phyloP scores from a whole-genome alignment of 1,140 invertebrate species.

The Alviniconcha marisindica region DNA sequence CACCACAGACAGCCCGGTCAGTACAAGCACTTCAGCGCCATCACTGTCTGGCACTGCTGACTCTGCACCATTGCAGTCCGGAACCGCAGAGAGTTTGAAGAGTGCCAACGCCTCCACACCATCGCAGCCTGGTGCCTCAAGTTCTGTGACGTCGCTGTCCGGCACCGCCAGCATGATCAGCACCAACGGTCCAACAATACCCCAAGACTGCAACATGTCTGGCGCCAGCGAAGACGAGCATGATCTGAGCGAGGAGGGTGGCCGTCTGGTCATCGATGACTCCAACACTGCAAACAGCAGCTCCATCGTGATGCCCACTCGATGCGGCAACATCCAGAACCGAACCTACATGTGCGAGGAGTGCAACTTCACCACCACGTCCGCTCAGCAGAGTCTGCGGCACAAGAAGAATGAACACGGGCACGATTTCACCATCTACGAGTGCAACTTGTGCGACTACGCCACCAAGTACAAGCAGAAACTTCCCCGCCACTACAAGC shows the following conservation, averaged over 20 bases:
- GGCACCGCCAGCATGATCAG: not conserved
- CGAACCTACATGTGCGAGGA: conserved; percentile 64
- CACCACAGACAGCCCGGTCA: not conserved
- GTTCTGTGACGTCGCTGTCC: conserved; percentile 11
- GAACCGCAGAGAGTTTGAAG: not conserved
- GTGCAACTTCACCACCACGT: conserved; percentile 62
- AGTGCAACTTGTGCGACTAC: conserved; percentile 71
- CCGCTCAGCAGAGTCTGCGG: conserved; percentile 63
- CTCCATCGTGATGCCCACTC: conserved; percentile 42
- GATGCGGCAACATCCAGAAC: conserved; percentile 67
- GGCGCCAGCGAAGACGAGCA: conserved; percentile 40
- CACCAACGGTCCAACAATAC: conserved; percentile 36
- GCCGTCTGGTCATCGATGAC: conserved; percentile 52
- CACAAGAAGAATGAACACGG: conserved; percentile 64
- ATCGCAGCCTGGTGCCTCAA: not conserved
- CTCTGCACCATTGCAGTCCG: not conserved
- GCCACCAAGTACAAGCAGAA: conserved; percentile 71
- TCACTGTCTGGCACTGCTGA: not conserved
- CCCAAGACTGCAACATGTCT: not conserved
- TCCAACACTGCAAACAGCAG: not conserved
- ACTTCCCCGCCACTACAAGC: conserved; percentile 65
- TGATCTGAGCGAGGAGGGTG: conserved; percentile 43
- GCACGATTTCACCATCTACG: conserved; percentile 62
- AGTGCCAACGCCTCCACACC: not conserved
- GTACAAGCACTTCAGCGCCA: not conserved